Evolutionary conservation across 2,888 invertebrate species (phyloP), one percentile per base, ranked within the genome.

Genomic region (Tinea pellionella): DNA sequence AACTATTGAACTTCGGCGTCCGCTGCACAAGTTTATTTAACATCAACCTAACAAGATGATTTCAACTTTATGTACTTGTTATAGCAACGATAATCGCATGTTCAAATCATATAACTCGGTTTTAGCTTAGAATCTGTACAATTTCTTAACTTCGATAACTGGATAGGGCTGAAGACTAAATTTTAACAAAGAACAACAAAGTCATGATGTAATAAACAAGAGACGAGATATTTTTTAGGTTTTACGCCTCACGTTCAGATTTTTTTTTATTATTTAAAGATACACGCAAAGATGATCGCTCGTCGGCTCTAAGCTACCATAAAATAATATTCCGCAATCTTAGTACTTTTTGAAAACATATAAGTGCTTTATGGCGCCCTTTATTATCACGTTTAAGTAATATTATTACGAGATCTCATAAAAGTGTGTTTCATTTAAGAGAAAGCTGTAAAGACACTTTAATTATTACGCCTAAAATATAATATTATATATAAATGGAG

Each of bases 361-460:
- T 15, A 53, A 53, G 53, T 53, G 53, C 24, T 53, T 53, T 53
- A 53, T 53, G 24, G 24, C 47, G 12, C 24, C 19, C 53, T 53
- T 53, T 53, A 53, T 53, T 53, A 53, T 53, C 53, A 24, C 53
- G 24, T 53, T 53, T 53, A 53, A 53, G 53, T 24, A 53, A 53
- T 53, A 24, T 24, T 53, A 24, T 24, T 53, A 53, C 24, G 53
- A 53, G 53, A 24, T 24, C 24, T 53, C 19, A 53, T 53, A 53
- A 53, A 53, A 53, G 24, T 13, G 41, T 16, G 24, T 53, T 24
- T 53, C 53, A 53, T 53, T 24, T 53, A 53, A 53, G 53, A 53
- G 53, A 53, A 53, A 53, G 53, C 53, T 18, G 53, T 47, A 15
- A 47, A 47, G 47, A n/a, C 47, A 47, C 13, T 47, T 47, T 47